phyloP scores from a whole-genome alignment of 2,113 vertebrate species.

The Calonectris borealis region DNA sequence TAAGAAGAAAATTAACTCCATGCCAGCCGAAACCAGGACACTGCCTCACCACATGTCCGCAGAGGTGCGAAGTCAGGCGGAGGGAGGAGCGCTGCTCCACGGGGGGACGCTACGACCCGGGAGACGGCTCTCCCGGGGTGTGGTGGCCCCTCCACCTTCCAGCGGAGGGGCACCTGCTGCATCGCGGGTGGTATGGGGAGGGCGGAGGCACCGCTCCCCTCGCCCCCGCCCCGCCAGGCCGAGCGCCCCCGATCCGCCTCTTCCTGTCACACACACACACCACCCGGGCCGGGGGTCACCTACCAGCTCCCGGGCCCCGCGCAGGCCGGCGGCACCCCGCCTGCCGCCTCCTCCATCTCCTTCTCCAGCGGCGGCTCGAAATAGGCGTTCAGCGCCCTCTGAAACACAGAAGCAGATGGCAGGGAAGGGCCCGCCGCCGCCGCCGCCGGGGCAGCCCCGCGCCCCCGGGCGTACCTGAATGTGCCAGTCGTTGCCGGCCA shows the following conservation, averaged over 20 bases:
- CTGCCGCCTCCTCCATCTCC: not conserved
- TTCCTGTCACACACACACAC: not conserved
- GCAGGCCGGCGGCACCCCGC: not conserved
- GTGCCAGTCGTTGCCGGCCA: conserved; percentile 84
- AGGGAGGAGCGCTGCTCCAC: not conserved
- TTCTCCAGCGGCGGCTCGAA: conserved; percentile 52
- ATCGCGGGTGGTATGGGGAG: too few relatives aligned
- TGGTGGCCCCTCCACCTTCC: not conserved
- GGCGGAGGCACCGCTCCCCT: not conserved
- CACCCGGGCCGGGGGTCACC: not conserved
- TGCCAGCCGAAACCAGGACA: too few relatives aligned
- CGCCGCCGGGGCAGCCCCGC: not conserved
- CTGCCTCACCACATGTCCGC: fast-evolving
- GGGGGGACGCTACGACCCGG: fast-evolving
- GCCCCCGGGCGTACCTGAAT: conserved; percentile 77
- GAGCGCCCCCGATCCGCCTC: too few relatives aligned
- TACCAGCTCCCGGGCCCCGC: conserved; percentile 9
- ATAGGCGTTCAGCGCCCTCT: conserved; percentile 76
- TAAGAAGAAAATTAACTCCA: too few relatives aligned
- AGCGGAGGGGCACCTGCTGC: not conserved
- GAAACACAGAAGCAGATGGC: conserved; percentile 19
- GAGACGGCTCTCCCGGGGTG: fast-evolving
- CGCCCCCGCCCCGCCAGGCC: too few relatives aligned
- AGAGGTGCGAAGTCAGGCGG: fast-evolving
- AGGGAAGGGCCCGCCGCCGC: not conserved